Evolutionary conservation across 2,888 invertebrate genomes (phyloP).

Genomic region (Drosophila prolongata): DNA sequence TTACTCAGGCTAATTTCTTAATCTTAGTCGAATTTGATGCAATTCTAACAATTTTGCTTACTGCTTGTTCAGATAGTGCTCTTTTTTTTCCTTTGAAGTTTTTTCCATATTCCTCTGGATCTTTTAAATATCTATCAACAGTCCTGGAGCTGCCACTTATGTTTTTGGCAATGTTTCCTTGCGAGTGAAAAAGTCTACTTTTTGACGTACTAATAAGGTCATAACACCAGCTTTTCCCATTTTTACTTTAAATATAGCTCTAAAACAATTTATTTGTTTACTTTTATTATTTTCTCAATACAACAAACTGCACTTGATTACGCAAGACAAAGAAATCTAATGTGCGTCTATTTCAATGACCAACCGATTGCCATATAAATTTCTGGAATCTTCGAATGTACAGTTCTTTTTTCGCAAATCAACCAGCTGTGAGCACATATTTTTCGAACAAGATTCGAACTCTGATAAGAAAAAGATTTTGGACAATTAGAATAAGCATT

Average conservation of each 20-base stretch:
- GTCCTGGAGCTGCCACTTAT: constrained; percentile 6
- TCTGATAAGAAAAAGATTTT: not conserved
- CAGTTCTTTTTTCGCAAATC: constrained; percentile 12
- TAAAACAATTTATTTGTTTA: too few species aligned
- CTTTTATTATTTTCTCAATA: too few species aligned
- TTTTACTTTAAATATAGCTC: too few species aligned
- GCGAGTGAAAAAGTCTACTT: constrained; percentile 2
- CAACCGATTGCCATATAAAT: not conserved
- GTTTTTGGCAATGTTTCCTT: constrained; percentile 1
- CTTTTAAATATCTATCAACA: constrained; percentile 8
- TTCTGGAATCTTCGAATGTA: not conserved
- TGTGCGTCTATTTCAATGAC: constrained; percentile 6
- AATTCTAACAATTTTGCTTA: constrained; percentile 7
- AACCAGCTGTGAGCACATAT: constrained; percentile 7
- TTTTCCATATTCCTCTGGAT: constrained; percentile 4
- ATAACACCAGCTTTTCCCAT: not conserved
- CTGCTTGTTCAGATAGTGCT: not conserved
- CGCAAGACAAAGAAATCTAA: constrained; percentile 1
- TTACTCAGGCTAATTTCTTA: constrained; percentile 11
- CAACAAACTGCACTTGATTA: constrained; percentile 6
- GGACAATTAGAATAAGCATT: constrained; percentile 5
- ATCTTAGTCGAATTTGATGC: constrained; percentile 6
- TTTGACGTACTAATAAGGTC: not conserved
- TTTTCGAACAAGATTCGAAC: constrained; percentile 6
- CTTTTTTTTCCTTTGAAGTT: constrained; percentile 3